Base-by-base conservation (phyloP, 2,113 vertebrate genomes). In the Cinclus mexicanus region DNA sequence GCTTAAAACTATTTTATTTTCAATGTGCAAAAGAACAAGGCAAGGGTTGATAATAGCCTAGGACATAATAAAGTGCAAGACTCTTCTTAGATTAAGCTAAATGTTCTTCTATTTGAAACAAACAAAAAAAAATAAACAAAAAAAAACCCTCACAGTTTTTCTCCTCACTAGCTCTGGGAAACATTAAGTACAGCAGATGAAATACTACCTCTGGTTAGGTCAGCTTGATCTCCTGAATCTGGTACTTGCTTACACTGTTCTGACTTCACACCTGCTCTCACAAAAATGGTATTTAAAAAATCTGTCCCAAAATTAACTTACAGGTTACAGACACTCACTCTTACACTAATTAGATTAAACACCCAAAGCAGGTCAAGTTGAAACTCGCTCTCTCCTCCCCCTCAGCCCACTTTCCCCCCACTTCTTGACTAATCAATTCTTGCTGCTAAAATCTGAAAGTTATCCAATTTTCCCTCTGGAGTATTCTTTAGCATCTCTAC, bases 351-450 rank as follows among this genome's bases (percentile, higher is more conserved):
- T 57, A 85, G 26, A 87, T 80, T 60, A 81, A 89, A 86, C 29
- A 80, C 25, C 41, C 70, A 64, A 90, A 87, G 35, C n/a, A 81
- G 72, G 83, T 81, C 14, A 74, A 63, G 67, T 6, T 63, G 74
- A 65, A 93, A 55, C 29, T 67, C 33, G 69, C 26, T 23, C 24
- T 23, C 19, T 83, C 53, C 65, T 75, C 35, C 56, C n/a, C 37
- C 42, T 69, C 80, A 46, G 23, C 59, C 50, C 35, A 37, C 75
- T 85, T 64, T 37, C 35, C 57, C 57, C 29, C 29, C 14, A 57
- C 24, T 85, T 87, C 46, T 85, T 72, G 75, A 89, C 59, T 96
- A 88, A 93, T 92, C 83, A 60, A 44, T 69, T 93, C 79, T 88
- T 83, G 90, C 80, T 92, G 83, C 52, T 59, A 75, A 61, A 78